Conservation (phyloP, 2,797 vertebrate genomes). For the Semaprochilodus insignis region DNA sequence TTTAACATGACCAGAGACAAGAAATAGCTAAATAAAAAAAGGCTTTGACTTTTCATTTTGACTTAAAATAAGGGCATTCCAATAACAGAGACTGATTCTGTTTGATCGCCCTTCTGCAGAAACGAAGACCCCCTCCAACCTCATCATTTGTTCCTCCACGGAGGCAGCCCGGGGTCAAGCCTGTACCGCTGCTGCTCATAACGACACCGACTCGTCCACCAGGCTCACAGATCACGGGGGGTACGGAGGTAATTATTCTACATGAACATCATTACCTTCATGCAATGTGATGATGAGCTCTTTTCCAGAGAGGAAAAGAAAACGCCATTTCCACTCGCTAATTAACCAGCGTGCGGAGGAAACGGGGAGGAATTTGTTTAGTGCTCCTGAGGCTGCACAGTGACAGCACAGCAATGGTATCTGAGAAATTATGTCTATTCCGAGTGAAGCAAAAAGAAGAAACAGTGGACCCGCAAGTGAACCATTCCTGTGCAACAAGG, state of each 20-base stretch:
- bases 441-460: background rate
- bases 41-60: too few relatives aligned
- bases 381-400: conserved; percentile 4
- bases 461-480: background rate
- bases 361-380: conserved; percentile 19
- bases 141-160: background rate
- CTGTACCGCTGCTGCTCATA: background rate
- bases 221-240: conserved; percentile 16
- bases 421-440: background rate
- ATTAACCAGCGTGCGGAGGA: conserved; percentile 33
- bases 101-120: background rate
- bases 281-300: conserved; percentile 43
- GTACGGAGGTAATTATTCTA: conserved; percentile 35
- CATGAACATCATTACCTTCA: conserved; percentile 45
- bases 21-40: too few relatives aligned
- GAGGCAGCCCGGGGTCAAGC: background rate
- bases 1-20: too few relatives aligned
- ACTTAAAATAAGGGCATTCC: background rate
- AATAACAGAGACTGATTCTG: background rate
- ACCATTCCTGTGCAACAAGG: too few relatives aligned
- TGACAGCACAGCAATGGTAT: background rate
- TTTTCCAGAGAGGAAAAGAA: conserved; percentile 34
- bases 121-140: background rate
- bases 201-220: conserved; percentile 4
- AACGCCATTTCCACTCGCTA: conserved; percentile 34